Conservation (phyloP, 2,113 vertebrate species). For the Penelope pileata region DNA sequence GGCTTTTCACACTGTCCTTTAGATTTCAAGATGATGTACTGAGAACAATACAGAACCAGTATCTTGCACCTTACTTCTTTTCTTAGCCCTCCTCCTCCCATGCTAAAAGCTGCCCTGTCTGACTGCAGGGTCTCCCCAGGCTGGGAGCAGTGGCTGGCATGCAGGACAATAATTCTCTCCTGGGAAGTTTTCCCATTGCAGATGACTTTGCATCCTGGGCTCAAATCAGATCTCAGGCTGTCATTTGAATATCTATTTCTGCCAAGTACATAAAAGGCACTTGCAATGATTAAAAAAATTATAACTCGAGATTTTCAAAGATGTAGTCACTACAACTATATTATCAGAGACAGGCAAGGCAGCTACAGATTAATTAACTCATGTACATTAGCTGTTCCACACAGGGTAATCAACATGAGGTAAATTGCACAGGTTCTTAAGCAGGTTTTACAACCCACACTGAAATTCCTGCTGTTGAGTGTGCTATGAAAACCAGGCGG, state of each 20-base stretch:
- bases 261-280: background rate
- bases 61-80: background rate
- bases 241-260: background rate
- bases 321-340: background rate
- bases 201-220: background rate
- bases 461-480: slow-evolving; percentile 32
- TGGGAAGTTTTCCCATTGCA: background rate
- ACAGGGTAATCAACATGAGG: slow-evolving; percentile 51
- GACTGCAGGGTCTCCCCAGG: background rate
- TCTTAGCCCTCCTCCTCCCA: background rate
- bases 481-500: background rate
- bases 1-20: background rate
- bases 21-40: background rate
- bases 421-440: slow-evolving; percentile 57
- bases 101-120: background rate
- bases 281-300: background rate
- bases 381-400: slow-evolving; percentile 24
- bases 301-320: slow-evolving; percentile 23
- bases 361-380: slow-evolving; percentile 47
- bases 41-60: background rate
- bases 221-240: background rate
- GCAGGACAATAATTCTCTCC: background rate
- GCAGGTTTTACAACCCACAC: slow-evolving; percentile 43
- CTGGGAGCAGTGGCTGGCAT: background rate
- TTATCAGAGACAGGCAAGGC: background rate